phyloP scores from a whole-genome alignment of 2,888 invertebrate genomes.

The Phymatocera aterrima region DNA sequence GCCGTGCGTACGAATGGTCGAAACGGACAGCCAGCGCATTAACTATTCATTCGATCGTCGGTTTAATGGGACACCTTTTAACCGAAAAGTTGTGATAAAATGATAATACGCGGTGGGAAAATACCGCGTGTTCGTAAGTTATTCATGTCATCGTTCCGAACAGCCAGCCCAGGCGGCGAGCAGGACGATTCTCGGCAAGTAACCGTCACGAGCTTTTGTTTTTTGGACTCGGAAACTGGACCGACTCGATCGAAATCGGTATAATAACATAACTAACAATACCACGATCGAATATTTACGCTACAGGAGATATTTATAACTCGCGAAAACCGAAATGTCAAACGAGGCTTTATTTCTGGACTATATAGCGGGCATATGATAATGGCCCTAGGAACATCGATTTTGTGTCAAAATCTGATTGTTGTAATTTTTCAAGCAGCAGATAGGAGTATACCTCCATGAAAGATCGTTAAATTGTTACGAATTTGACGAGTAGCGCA shows the following conservation, averaged over 20 bases:
- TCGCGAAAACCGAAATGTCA: no score
- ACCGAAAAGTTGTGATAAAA: conserved; percentile 42
- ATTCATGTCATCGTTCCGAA: conserved; percentile 38
- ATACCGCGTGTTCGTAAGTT: conserved; percentile 30
- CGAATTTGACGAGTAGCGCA: no score
- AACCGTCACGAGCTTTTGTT: not conserved
- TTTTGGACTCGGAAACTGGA: not conserved
- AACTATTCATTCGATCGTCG: conserved; percentile 44
- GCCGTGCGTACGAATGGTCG: conserved; percentile 8
- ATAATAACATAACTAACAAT: not conserved
- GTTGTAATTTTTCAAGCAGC: no score
- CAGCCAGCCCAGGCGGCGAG: not conserved
- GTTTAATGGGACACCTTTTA: conserved; percentile 32
- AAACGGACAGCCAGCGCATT: conserved; percentile 20
- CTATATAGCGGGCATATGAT: no score
- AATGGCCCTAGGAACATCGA: no score
- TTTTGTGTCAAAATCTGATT: no score
- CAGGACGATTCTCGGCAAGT: conserved; percentile 15
- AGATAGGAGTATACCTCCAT: no score
- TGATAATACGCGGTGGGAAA: conserved; percentile 38
- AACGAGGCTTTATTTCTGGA: no score
- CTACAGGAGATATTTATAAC: no score
- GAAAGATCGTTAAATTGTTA: no score
- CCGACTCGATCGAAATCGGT: not conserved
- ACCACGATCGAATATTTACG: not conserved